phyloP scores from a whole-genome alignment of 2,113 vertebrate species.

The Ctenodactylus gundi region DNA sequence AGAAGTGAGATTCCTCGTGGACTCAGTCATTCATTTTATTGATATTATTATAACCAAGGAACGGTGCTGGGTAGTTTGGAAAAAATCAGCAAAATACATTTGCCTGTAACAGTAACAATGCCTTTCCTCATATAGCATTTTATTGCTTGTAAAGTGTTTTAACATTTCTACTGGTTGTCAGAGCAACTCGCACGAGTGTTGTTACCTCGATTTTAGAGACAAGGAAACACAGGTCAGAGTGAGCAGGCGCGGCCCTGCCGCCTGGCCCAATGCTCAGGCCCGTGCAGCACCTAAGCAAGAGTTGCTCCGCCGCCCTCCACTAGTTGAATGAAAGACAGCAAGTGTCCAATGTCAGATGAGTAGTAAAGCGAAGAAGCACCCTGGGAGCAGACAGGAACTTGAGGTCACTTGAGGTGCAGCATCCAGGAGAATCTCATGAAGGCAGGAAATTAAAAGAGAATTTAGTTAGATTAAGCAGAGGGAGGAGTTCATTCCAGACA shows the following conservation, averaged over 20 bases:
- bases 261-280: not conserved
- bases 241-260: not conserved
- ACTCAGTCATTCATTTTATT: not conserved
- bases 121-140: slow-evolving; percentile 6
- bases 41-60: not conserved
- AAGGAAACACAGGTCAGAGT: slow-evolving; percentile 35
- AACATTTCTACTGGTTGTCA: slow-evolving; percentile 55
- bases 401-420: not conserved
- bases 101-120: slow-evolving; percentile 33
- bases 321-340: not conserved
- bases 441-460: not conserved
- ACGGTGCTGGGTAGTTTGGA: not conserved
- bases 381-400: not conserved
- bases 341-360: not conserved
- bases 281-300: not conserved
- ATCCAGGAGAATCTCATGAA: not conserved
- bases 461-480: not conserved
- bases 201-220: slow-evolving; percentile 50
- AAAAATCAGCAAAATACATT: not conserved
- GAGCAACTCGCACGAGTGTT: slow-evolving; percentile 33
- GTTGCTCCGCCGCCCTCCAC: not conserved
- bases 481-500: not conserved
- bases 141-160: slow-evolving; percentile 55
- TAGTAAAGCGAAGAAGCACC: not conserved
- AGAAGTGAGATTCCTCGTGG: not conserved